phyloP scores from a whole-genome alignment of 1,140 invertebrate species.

The Musca vetustissima region DNA sequence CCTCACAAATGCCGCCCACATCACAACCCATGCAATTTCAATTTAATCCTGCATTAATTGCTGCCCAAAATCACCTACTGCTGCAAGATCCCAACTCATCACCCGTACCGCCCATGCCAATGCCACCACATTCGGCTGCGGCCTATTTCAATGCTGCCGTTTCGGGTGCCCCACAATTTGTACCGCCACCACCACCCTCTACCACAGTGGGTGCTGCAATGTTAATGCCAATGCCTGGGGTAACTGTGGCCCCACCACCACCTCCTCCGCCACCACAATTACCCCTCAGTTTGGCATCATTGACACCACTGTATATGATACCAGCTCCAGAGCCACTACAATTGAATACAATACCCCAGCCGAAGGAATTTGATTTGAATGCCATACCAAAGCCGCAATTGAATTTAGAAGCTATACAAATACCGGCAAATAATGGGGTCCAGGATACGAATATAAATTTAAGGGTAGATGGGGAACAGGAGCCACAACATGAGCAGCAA shows the following conservation, averaged over 20 bases:
- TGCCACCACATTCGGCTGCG: slow-evolving; percentile 17
- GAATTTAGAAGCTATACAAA: slow-evolving; percentile 48
- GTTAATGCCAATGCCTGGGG: slow-evolving; percentile 34
- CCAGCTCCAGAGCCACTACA: slow-evolving; percentile 41
- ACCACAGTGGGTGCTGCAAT: slow-evolving; percentile 23
- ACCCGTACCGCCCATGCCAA: slow-evolving; percentile 8
- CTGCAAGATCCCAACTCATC: slow-evolving; percentile 38
- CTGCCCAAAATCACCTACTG: slow-evolving; percentile 29
- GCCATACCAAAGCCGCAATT: slow-evolving; percentile 50
- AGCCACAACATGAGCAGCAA: slow-evolving; percentile 11
- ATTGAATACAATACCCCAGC: slow-evolving; percentile 48
- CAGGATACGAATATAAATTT: slow-evolving; percentile 19
- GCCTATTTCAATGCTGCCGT: slow-evolving; percentile 14
- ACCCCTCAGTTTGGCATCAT: slow-evolving; percentile 40
- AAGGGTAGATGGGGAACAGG: not conserved
- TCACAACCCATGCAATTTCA: slow-evolving; percentile 55
- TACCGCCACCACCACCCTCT: slow-evolving; percentile 25
- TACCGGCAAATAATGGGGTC: slow-evolving; percentile 37
- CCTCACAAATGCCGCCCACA: slow-evolving; percentile 47
- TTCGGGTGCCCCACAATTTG: slow-evolving; percentile 17
- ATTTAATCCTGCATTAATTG: slow-evolving; percentile 53
- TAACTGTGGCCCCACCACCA: slow-evolving; percentile 49
- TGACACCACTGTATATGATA: slow-evolving; percentile 50
- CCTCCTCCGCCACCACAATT: slow-evolving; percentile 48
- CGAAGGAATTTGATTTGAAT: slow-evolving; percentile 52